Conservation (phyloP, 2,113 vertebrate species). For the Ancistrus triradiatus region DNA sequence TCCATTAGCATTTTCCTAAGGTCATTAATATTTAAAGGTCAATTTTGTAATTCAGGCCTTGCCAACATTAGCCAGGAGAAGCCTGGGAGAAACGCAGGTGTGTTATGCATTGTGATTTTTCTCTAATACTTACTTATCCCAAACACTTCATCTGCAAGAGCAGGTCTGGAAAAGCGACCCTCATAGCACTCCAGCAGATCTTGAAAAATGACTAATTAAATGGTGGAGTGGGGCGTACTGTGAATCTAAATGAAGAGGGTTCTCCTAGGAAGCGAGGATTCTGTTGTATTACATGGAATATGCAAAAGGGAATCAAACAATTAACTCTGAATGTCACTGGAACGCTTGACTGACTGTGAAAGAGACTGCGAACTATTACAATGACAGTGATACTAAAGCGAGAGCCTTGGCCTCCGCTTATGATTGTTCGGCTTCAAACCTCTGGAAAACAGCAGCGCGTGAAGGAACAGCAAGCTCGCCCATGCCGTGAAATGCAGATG, state of each 20-base stretch:
- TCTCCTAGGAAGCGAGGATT: neutral
- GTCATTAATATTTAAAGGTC: neutral
- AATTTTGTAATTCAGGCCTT: slow-evolving; percentile 7
- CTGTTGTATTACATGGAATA: neutral
- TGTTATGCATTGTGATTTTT: slow-evolving; percentile 1
- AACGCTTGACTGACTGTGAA: neutral
- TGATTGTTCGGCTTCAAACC: neutral
- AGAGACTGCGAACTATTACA: neutral
- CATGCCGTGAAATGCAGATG: neutral
- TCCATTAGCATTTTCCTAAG: neutral
- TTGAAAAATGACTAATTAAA: slow-evolving; percentile 40
- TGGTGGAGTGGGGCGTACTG: slow-evolving; percentile 21
- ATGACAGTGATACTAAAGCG: neutral
- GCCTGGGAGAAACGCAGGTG: neutral
- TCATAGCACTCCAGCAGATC: slow-evolving; percentile 30
- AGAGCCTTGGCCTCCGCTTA: neutral
- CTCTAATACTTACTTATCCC: slow-evolving; percentile 23
- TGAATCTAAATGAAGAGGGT: slow-evolving; percentile 23
- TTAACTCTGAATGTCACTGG: slow-evolving; percentile 1
- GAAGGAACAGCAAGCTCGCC: neutral
- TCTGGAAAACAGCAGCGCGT: neutral
- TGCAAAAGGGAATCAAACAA: slow-evolving; percentile 12
- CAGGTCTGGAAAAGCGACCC: slow-evolving; percentile 16
- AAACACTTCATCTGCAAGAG: slow-evolving; percentile 31
- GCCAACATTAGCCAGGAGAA: neutral